Conservation (phyloP, 92 coral and sea anemone genomes). For the Desmophyllum pertusum region DNA sequence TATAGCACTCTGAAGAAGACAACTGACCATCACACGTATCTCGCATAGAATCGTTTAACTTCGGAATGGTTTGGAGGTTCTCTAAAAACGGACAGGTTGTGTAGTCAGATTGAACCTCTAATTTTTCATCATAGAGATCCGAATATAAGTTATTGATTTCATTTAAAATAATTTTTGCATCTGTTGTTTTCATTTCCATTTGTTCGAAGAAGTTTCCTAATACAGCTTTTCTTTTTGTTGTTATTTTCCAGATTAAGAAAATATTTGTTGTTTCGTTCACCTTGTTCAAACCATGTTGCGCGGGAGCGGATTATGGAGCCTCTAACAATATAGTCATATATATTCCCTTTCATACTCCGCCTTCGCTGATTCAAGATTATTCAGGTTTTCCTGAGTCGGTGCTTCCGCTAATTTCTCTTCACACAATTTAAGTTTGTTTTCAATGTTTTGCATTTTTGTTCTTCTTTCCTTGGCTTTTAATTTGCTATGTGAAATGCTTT, state of each 20-base stretch:
- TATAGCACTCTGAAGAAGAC: slow-evolving; percentile 14
- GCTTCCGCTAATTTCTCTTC: slow-evolving; percentile 15
- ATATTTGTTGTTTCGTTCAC: slow-evolving; percentile 33
- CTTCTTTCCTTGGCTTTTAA: no score
- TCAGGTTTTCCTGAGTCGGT: slow-evolving; percentile 32
- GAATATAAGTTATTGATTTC: slow-evolving; percentile 17
- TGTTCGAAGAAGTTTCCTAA: background rate
- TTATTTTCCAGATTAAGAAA: background rate
- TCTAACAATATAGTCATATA: slow-evolving; percentile 18
- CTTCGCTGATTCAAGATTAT: slow-evolving; percentile 14
- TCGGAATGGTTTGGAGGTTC: background rate
- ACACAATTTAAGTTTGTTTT: background rate
- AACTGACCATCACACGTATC: slow-evolving; percentile 24
- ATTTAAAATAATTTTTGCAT: background rate
- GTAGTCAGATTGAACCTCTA: slow-evolving; percentile 11
- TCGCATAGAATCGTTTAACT: slow-evolving; percentile 19
- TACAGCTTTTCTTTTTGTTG: slow-evolving; percentile 19
- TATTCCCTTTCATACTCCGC: slow-evolving; percentile 28
- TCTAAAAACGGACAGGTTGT: background rate
- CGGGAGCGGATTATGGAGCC: slow-evolving; percentile 42
- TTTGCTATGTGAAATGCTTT: no score
- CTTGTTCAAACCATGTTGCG: slow-evolving; percentile 44
- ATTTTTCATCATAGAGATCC: slow-evolving; percentile 24
- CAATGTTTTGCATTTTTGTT: no score
- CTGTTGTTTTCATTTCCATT: slow-evolving; percentile 10